Base-by-base conservation (phyloP, 1,140 invertebrate species). In the Heliconius melpomene region DNA sequence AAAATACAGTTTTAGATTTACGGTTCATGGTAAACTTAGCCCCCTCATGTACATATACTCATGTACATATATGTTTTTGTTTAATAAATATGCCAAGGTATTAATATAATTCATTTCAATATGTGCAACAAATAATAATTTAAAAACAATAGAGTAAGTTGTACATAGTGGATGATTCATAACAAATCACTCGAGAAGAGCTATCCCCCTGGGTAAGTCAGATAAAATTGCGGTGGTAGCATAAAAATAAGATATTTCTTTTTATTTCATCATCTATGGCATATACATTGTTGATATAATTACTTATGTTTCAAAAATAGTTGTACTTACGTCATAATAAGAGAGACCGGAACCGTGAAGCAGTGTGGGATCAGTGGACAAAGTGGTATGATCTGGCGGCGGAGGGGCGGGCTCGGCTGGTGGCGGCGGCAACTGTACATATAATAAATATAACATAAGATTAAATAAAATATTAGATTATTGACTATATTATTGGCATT, bases 281-380 rank as follows among this genome's bases (percentile, higher is more conserved):
- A 60, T 23, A n/a, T 60, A 3, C 3, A 60, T 60, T 36, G 32
- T 36, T 36, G 32, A 46, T 46, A 46, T 20, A 52, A 52, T 18
- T 52, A 52, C 50, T 20, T 52, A 2, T 20, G 18, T 52, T 52
- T 52, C 23, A 71, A 46, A 23, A 50, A 77, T 72, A 29, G 11
- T 20, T 8, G 72, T 36, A 90, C 90, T 90, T 85, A 93, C 91
- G 87, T 91, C 92, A 86, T 93, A 93, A 73, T 90, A 93, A 18
- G 92, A 92, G 1, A 93, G 84, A 76, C 90, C 92, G 81, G 90
- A 85, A 66, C 89, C 91, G 80, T 88, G 89, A 54, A 93, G 81
- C 16, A 92, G 72, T 29, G 87, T 74, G 36, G 89, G 80, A 23
- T 91, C 88, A n/a, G 87, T 82, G 23, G 89, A 84, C 71, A 90